Base-by-base conservation (phyloP, 2,797 vertebrate genomes). In the Falco novaeseelandiae region DNA sequence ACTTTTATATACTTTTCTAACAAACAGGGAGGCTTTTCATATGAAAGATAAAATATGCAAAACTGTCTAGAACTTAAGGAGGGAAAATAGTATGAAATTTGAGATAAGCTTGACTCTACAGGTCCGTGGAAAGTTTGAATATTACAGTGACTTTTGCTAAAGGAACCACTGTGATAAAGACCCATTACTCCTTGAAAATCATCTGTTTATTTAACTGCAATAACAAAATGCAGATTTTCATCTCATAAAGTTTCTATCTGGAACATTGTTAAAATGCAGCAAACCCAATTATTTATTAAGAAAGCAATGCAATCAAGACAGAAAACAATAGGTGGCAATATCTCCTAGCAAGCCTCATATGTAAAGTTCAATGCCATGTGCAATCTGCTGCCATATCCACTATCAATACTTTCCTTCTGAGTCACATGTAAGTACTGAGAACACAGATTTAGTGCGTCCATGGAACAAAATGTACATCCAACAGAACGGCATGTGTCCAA, bases 381-480 rank as follows among this genome's bases (percentile, higher is more conserved):
- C 82, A 95, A 82, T 91, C 87, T 96, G 55, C 52, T 91, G 89
- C 93, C 95, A 90, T 91, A 96, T 93, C 93, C 85, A 72, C 90
- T 97, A 92, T 96, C 96, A 97, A 93, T 97, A 86, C 82, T 94
- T 96, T 92, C 89, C 94, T 58, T 89, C 66, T 95, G 93, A 97
- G 90, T 94, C 96, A 96, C 71, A 87, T 46, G 51, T 20, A 71
- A 82, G 82, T 10, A 69, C 91, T 90, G 89, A 77, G 93, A 91
- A 11, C 70, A 83, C 58, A 71, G 87, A 61, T 83, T 29, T 73
- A 72, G 42, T 23, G 57, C 52, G 93, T 86, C 49, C 80, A 22
- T 0, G 1, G 96, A 97, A 96, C 95, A 69, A 61, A 58, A 46
- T 93, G 96, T 97, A 27, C 96, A 77, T 97, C 95, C 96, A 96